phyloP scores from a whole-genome alignment of 2,888 invertebrate species.

The Ischnus inquisitorius region DNA sequence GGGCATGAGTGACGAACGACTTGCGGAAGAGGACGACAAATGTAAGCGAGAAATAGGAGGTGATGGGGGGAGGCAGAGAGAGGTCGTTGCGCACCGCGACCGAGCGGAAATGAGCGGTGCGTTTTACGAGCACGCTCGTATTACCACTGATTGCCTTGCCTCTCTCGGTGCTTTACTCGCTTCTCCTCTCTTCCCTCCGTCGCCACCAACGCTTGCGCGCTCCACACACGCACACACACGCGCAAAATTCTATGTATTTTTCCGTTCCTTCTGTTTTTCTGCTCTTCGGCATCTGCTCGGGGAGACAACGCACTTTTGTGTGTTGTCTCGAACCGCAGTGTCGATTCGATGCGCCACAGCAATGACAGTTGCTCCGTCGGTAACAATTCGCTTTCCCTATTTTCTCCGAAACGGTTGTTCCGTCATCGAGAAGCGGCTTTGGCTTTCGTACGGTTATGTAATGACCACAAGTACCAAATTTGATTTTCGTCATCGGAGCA shows the following conservation, averaged over 20 bases:
- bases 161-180: slow-evolving; percentile 54
- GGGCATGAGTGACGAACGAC: neutral
- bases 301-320: slow-evolving; percentile 61
- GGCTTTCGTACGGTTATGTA: too few relatives aligned
- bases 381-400: too few relatives aligned
- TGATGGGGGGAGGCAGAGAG: slow-evolving; percentile 40
- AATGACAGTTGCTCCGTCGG: too few relatives aligned
- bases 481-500: too few relatives aligned
- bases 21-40: neutral
- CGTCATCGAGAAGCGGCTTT: too few relatives aligned
- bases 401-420: too few relatives aligned
- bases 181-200: slow-evolving; percentile 18
- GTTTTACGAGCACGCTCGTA: slow-evolving; percentile 73
- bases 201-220: neutral
- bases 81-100: slow-evolving; percentile 61
- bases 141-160: slow-evolving; percentile 74
- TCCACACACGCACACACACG: too few relatives aligned
- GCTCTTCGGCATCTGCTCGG: slow-evolving; percentile 56
- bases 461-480: too few relatives aligned
- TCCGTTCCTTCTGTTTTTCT: slow-evolving; percentile 12
- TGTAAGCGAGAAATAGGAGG: neutral
- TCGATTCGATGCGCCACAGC: too few relatives aligned
- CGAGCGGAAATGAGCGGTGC: slow-evolving; percentile 72
- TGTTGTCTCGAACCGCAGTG: neutral
- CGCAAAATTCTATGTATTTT: too few relatives aligned